Percentiles rank a stretch among this genome's conserved stretches.
Evolutionary conservation across 2,888 invertebrate species (phyloP).

Genomic region (Margaritifera margaritifera): DNA sequence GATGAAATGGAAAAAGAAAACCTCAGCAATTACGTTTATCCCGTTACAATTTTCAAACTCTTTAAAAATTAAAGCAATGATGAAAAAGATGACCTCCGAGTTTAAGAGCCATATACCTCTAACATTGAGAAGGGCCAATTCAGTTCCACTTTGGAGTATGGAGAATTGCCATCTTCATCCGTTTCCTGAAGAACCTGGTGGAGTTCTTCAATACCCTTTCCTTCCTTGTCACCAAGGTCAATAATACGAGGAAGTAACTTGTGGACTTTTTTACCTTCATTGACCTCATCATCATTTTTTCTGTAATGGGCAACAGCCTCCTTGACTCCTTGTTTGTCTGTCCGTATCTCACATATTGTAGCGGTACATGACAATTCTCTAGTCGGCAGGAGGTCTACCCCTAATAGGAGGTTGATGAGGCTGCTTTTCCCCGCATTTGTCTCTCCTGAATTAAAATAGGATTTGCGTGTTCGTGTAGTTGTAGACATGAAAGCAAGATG

Average conservation of each 20-base stretch:
- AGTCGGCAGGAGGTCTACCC: constrained; percentile 34
- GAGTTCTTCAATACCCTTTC: constrained; percentile 22
- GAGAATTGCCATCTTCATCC: constrained; percentile 50
- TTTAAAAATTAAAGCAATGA: no score
- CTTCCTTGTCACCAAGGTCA: constrained; percentile 21
- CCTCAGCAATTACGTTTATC: no score
- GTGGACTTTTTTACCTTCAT: constrained; percentile 18
- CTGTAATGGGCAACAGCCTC: constrained; percentile 31
- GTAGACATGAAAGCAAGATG: no score
- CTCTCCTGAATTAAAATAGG: constrained; percentile 27
- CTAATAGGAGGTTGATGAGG: constrained; percentile 40
- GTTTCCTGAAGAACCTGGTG: constrained; percentile 20
- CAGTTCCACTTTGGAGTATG: constrained; percentile 52
- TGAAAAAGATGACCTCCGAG: no score
- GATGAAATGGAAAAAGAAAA: no score
- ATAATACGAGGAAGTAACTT: constrained; percentile 27
- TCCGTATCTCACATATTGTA: constrained; percentile 40
- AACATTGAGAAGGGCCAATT: constrained; percentile 57
- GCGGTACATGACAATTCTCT: constrained; percentile 40
- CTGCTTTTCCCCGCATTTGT: constrained; percentile 46
- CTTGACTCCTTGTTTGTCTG: constrained; percentile 17
- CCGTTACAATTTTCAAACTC: no score
- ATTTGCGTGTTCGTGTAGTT: no score
- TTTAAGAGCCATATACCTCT: constrained; percentile 35
- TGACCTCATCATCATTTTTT: constrained; percentile 10